Evolutionary conservation across 1,140 invertebrate genomes (phyloP).

Genomic region (Drosophila nebulosa): DNA sequence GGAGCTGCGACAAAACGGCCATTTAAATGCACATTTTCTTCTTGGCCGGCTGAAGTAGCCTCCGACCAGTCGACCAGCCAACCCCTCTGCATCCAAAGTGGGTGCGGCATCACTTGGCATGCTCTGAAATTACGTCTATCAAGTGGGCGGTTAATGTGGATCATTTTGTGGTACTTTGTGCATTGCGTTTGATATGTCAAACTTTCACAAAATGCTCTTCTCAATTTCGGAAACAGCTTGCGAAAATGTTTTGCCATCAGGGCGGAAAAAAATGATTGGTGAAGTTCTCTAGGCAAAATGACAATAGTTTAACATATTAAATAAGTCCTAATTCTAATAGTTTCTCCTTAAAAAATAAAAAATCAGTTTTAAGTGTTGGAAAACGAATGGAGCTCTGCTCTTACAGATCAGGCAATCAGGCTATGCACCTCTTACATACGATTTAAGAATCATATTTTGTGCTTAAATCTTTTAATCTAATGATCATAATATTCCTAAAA

Average conservation of each 20-base stretch:
- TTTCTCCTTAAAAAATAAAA: no score
- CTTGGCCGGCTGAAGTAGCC: conserved; percentile 21
- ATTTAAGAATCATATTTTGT: no score
- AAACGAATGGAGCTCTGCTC: no score
- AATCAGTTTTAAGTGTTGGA: no score
- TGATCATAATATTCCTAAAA: no score
- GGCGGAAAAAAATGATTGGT: neutral
- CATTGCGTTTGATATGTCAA: conserved; percentile 27
- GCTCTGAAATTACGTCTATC: conserved; percentile 63
- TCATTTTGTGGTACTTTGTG: conserved; percentile 64
- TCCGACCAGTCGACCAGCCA: conserved; percentile 10
- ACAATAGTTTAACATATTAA: no score
- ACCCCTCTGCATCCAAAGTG: conserved; percentile 1
- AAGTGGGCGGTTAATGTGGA: conserved; percentile 67
- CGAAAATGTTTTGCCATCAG: conserved; percentile 23
- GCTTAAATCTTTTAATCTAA: no score
- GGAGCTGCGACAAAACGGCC: conserved; percentile 65
- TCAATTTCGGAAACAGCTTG: conserved; percentile 47
- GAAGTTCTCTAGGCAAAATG: neutral
- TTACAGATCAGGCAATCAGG: no score
- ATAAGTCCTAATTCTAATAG: no score
- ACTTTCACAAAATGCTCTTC: conserved; percentile 4
- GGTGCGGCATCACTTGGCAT: conserved; percentile 15
- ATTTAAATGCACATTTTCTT: conserved; percentile 72
- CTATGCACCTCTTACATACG: no score